Base-by-base conservation (phyloP, 1,140 invertebrate species). In the Drosophila melanica region DNA sequence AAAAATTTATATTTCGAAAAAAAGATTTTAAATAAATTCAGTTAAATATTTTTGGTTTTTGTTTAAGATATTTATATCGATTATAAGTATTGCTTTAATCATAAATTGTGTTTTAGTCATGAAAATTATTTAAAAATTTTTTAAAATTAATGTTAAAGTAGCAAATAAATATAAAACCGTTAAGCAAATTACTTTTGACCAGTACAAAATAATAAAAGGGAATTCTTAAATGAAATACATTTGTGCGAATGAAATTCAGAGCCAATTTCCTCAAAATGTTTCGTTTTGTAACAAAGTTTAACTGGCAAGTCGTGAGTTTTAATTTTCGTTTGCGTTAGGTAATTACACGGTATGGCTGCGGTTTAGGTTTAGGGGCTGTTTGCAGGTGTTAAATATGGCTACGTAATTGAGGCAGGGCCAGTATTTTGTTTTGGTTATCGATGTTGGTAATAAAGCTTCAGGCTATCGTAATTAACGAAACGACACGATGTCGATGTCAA, bases 371-470 rank as follows among this genome's bases (percentile, higher is more conserved):
- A 18, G 63, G 11, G 18, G 10, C 20, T 14, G 1, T 50, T 27
- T 54, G 47, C 35, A 54, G 64, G 63, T 60, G 20, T 67, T 39
- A 4, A 20, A 20, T 27, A 7, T 50, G n/a, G 0, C 14, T 48
- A 11, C 23, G 35, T 71, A 60, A 70, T 64, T 70, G 57, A 74
- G 4, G 39, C 41, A 51, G 48, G 44, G 35, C 23, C 14, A 54
- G 59, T 64, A 41, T 66, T 63, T 65, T 6, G 10, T 53, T 41
- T 10, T 53, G 35, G 51, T 68, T 62, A 48, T 45, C 54, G 50
- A 9, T 41, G 42, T 47, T 79, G 73, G 73, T 39, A 14, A 84
- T 74, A 86, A 81, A 85, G 66, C 64, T 67, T 64, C n/a, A 54
- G 48, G 44, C 53, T 65, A 66, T 63, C 66, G 71, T 48, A 75